These are phyloP conservation scores for Dasysyrphus tricinctus DNA, from an alignment of 2,888 invertebrate genomes.

Conservation along the genomic window DNA sequence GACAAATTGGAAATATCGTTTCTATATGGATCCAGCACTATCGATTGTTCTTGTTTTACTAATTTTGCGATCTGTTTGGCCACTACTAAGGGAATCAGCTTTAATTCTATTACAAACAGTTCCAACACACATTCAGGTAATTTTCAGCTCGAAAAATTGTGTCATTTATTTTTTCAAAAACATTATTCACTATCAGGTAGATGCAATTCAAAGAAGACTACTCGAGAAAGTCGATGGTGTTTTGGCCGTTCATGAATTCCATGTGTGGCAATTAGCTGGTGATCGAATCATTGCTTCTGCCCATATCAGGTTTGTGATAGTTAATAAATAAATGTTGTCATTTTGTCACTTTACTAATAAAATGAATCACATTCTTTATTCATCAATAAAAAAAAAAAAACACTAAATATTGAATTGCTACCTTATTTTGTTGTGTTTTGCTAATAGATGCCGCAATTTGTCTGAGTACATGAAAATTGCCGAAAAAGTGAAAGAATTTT, in stretches of 20 bases:
- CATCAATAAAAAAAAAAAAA: neutral
- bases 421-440: neutral
- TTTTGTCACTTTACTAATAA: neutral
- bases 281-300: conserved; percentile 98
- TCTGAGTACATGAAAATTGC: conserved; percentile 99
- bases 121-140: conserved; percentile 96
- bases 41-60: conserved; percentile 94
- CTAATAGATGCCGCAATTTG: conserved; percentile 92
- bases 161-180: neutral
- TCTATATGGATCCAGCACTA: conserved; percentile 97
- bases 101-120: conserved; percentile 98
- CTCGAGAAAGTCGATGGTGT: conserved; percentile 96
- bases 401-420: neutral
- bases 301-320: conserved; percentile 89
- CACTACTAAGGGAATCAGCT: conserved; percentile 95
- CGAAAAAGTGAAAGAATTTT: conserved; percentile 97
- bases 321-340: neutral
- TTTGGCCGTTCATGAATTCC: conserved; percentile 98
- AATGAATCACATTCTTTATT: neutral
- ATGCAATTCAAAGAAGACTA: conserved; percentile 94
- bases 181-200: conserved; percentile 86
- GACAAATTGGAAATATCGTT: conserved; percentile 91
- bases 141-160: neutral
- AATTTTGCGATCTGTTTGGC: conserved; percentile 95
- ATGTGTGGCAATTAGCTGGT: conserved; percentile 99